Base-by-base conservation (phyloP, 2,888 invertebrate genomes). In the Tupiocoris notatus region DNA sequence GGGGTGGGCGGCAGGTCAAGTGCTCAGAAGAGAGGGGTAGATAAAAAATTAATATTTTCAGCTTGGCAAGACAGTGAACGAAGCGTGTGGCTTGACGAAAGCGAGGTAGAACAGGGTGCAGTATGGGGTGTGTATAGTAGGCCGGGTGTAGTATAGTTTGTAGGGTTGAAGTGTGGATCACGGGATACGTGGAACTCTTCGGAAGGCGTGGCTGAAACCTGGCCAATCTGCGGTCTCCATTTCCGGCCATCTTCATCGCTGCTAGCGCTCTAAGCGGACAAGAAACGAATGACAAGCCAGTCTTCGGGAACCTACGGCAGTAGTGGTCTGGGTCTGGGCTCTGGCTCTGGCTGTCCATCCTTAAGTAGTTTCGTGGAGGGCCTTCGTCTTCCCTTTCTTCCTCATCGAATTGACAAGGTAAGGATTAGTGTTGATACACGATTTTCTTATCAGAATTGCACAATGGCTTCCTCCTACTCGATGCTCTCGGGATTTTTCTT, bases 11-110 rank as follows among this genome's bases (percentile, higher is more conserved):
- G 57, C 22, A 20, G 70, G 70, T 70, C 70, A 70, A 70, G 70
- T 70, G 70, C 70, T 59, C 24, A 24, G 58, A 17, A 20, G 25
- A 39, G 70, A 17, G 21, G 61, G 70, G 70, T 59, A 23, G 70
- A 61, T 24, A 59, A 70, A 70, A 70, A 70, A 70, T 70, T 70
- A 70, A 70, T 70, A 70, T 70, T 70, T 39, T 70, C 70, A 70
- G 61, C 70, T 70, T 59, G 70, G 39, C 39, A 39, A 39, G 39
- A 39, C 39, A 39, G 39, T 39, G 39, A 39, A 12, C 39, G 39
- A 12, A 3, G 39, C 39, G 39, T 3, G 39, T 9, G n/a, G n/a
- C n/a, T n/a, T n/a, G 39, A 39, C 12, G 39, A 39, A 12, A 39
- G 6, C 39, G 39, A 3, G 39, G n/a, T n/a, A n/a, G n/a, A n/a